Evolutionary conservation across 2,888 invertebrate genomes (phyloP).

Genomic region (Dicyrtoma fusca): DNA sequence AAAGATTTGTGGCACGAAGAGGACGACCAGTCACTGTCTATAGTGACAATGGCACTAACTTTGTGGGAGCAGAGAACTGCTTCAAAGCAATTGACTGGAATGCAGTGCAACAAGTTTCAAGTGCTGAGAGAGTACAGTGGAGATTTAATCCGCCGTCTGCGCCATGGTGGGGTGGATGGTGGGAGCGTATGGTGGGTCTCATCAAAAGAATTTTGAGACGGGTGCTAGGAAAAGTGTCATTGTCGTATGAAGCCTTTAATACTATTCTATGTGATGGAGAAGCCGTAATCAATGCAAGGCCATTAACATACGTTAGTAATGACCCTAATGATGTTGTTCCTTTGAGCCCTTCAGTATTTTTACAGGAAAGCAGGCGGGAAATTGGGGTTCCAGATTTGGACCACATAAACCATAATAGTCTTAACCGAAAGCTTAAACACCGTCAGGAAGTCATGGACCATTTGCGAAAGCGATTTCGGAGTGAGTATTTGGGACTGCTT

Average conservation of each 20-base stretch:
- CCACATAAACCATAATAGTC: background rate
- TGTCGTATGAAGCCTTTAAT: background rate
- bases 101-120: slow-evolving; percentile 35
- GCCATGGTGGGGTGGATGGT: slow-evolving; percentile 5
- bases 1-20: slow-evolving; percentile 58
- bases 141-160: background rate
- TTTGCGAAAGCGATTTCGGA: slow-evolving; percentile 51
- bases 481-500: slow-evolving; percentile 52
- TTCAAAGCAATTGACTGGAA: slow-evolving; percentile 64
- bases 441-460: slow-evolving; percentile 51
- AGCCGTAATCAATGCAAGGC: background rate
- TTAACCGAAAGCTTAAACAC: slow-evolving; percentile 44
- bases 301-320: background rate
- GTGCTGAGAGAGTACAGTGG: background rate
- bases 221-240: background rate
- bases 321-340: background rate
- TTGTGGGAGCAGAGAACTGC: slow-evolving; percentile 59
- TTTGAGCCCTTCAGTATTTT: background rate
- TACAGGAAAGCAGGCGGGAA: background rate
- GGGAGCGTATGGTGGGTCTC: background rate
- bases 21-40: slow-evolving; percentile 58
- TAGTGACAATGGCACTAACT: slow-evolving; percentile 60
- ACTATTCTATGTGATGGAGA: background rate
- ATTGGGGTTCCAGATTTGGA: slow-evolving; percentile 11
- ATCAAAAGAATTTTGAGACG: background rate